These are phyloP conservation scores for Astropecten irregularis DNA, from an alignment of 53 echinoderm and acorn worm genomes.

Conservation along the genomic window DNA sequence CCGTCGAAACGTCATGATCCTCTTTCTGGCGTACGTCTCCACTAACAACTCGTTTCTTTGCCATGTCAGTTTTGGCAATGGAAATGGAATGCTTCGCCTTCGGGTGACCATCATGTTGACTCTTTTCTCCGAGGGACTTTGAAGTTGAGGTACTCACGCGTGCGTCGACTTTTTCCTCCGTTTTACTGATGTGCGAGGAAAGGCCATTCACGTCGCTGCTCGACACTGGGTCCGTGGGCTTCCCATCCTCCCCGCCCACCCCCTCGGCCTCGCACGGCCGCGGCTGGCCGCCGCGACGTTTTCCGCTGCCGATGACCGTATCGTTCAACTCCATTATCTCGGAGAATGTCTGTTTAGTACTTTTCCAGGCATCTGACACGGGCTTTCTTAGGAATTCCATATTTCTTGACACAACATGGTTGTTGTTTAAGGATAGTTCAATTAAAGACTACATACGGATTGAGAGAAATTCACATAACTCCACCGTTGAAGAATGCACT, in stretches of 20 bases:
- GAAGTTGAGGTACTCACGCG: background rate
- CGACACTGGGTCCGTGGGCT: background rate
- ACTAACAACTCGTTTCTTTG: slow-evolving; percentile 32
- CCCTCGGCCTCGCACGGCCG: background rate
- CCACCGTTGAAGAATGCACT: background rate
- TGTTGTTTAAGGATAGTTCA: background rate
- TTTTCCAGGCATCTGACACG: slow-evolving; percentile 87
- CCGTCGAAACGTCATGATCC: background rate
- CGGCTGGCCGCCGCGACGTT: background rate
- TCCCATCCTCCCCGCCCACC: background rate
- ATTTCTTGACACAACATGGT: background rate
- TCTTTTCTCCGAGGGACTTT: no score
- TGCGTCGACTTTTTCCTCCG: background rate
- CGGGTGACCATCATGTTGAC: no score
- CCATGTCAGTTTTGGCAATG: slow-evolving; percentile 4
- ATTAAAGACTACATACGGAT: background rate
- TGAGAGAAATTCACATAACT: background rate
- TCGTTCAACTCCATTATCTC: slow-evolving; percentile 77
- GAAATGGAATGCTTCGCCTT: background rate
- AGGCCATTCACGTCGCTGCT: background rate
- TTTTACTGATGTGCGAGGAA: background rate
- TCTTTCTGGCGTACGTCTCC: background rate
- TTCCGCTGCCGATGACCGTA: slow-evolving; percentile 1
- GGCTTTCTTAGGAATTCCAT: slow-evolving; percentile 91
- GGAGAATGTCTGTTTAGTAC: slow-evolving; percentile 78